A percentile compares a stretch with the other conserved stretches of the same genome.
These are phyloP conservation scores for Nyctibius grandis DNA, from an alignment of 2,797 vertebrate species.

Conservation along the genomic window DNA sequence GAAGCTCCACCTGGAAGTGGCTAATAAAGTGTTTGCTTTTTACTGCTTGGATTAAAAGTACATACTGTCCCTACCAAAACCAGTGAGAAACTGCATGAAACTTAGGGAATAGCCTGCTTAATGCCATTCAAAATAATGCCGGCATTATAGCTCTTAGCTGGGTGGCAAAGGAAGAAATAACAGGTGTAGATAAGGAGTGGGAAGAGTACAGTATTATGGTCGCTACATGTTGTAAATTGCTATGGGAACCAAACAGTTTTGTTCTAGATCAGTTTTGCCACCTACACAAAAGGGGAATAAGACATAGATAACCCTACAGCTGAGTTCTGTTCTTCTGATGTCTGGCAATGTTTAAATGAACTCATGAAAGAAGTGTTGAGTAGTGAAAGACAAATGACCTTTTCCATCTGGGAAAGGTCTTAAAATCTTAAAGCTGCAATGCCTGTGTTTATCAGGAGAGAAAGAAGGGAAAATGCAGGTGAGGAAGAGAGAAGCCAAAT, in stretches of 20 bases:
- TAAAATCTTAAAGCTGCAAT: constrained; percentile 55
- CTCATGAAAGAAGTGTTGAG: constrained; percentile 71
- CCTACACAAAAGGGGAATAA: constrained; percentile 61
- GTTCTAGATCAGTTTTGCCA: constrained; percentile 63
- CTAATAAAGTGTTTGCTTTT: constrained; percentile 13
- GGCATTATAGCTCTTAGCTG: neutral
- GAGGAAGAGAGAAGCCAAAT: constrained; percentile 38
- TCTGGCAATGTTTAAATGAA: constrained; percentile 72
- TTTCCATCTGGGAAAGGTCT: constrained; percentile 72
- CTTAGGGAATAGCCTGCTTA: neutral
- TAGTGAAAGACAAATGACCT: constrained; percentile 72
- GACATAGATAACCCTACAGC: constrained; percentile 64
- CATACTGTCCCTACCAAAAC: neutral
- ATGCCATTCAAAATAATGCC: neutral
- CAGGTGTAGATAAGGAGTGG: constrained; percentile 65
- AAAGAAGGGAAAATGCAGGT: constrained; percentile 33
- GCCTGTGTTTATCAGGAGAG: constrained; percentile 17
- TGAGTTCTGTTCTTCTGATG: constrained; percentile 66
- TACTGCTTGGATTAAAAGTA: neutral
- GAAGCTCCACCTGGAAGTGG: neutral
- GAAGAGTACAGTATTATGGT: constrained; percentile 30
- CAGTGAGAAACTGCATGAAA: neutral
- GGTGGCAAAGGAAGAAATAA: constrained; percentile 37
- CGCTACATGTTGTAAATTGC: constrained; percentile 42
- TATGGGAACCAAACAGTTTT: constrained; percentile 69